Evolutionary conservation across 2,797 vertebrate species (phyloP), one percentile per base, ranked within the genome.

Genomic region (Amazonetta brasiliensis): DNA sequence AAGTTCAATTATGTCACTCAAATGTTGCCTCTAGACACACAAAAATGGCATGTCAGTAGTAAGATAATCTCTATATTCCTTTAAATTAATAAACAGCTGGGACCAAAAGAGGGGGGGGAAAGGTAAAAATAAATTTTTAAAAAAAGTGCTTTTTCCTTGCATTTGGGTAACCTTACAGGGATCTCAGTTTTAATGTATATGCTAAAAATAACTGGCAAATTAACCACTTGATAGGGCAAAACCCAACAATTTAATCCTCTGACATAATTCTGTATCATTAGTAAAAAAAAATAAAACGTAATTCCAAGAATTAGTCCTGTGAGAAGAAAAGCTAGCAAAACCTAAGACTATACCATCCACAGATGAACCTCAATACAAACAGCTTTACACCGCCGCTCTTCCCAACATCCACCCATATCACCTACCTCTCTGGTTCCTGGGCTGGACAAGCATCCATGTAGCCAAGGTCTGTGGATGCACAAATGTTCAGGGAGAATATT

Each of bases 1-100:
- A 48, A 83, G 84, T 97, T 97, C 85, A 94, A 89, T 94, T 93
- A 94, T 89, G 87, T 95, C 92, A 91, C 84, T 97, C 95, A 96
- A 63, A 90, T 62, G 23, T 72, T 94, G 55, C 75, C 68, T 85
- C 87, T 83, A 86, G 96, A 94, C 84, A 73, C 82, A 87, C 78
- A 90, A 80, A 95, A 97, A 58, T 6, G 20, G 64, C 58, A 74
- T 59, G 89, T 74, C 72, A 63, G 39, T 90, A 80, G 93, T 86
- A 81, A 2, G 12, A 56, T 78, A 87, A 95, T 87, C 35, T 59
- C 35, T 69, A 5, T 26, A 85, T 82, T 93, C 35, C 16, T 59
- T 67, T 87, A 23, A 44, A 66, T 35, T 76, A 77, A 85, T 59
- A 92, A 94, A 87, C 41, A 86, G 3, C 18, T 90, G 62, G 21